Percentiles rank a stretch among this genome's conserved stretches.
Evolutionary conservation across 2,888 invertebrate species (phyloP).

Genomic region (Salpingus planirostris): DNA sequence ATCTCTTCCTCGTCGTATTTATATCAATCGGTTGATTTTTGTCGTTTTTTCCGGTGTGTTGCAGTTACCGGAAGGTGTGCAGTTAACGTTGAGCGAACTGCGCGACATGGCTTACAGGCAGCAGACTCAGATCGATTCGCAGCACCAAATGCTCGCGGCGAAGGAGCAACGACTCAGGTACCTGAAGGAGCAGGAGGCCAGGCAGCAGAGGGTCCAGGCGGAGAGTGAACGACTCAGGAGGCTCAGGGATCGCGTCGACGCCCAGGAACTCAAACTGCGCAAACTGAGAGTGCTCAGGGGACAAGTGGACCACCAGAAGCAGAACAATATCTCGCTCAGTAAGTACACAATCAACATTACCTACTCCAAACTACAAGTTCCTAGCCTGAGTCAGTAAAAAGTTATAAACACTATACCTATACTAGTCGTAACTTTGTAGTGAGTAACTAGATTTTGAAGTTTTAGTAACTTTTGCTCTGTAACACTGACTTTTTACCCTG

Average conservation of each 20-base stretch:
- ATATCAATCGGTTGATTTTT: conserved; percentile 2
- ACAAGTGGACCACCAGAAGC: conserved; percentile 88
- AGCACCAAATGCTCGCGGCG: conserved; percentile 84
- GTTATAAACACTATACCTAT: too few species aligned
- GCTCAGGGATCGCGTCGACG: conserved; percentile 85
- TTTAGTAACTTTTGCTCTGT: too few species aligned
- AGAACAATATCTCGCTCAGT: conserved; percentile 85
- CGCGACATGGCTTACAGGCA: conserved; percentile 97
- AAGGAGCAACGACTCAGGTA: conserved; percentile 89
- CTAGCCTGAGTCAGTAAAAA: neutral
- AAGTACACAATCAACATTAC: conserved; percentile 49
- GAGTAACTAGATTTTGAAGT: too few species aligned
- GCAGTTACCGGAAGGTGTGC: conserved; percentile 85
- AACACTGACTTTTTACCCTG: too few species aligned
- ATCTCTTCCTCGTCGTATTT: neutral
- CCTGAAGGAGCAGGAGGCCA: conserved; percentile 86
- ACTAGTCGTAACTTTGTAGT: too few species aligned
- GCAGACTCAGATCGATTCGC: conserved; percentile 95
- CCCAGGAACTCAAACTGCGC: conserved; percentile 88
- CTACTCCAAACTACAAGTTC: neutral
- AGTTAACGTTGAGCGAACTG: conserved; percentile 89
- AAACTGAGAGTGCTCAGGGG: conserved; percentile 85
- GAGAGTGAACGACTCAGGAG: conserved; percentile 83
- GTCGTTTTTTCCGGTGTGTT: conserved; percentile 33
- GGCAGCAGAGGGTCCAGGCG: conserved; percentile 66